Conservation (phyloP, 2,888 invertebrate species). For the Caenorhabditis sulstoni region DNA sequence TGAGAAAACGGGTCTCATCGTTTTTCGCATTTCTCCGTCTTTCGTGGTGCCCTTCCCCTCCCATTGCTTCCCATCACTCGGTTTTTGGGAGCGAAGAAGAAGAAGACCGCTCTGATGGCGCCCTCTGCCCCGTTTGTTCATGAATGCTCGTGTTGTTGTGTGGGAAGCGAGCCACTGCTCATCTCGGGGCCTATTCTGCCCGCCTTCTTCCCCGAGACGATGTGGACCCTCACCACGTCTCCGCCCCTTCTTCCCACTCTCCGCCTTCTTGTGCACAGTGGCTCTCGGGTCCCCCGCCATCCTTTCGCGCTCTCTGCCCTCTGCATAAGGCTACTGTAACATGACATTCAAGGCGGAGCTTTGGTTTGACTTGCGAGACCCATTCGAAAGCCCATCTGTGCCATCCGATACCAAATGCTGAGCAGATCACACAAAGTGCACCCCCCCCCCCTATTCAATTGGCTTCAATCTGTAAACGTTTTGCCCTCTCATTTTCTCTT, state of each 20-base stretch:
- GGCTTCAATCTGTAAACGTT: constrained; percentile 27
- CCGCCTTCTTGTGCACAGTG: constrained; percentile 5
- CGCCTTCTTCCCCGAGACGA: constrained; percentile 14
- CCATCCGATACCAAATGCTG: background rate
- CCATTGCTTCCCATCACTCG: constrained; percentile 1
- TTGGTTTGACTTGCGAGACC: constrained; percentile 16
- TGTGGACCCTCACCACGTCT: constrained; percentile 17
- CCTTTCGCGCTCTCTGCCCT: constrained; percentile 33
- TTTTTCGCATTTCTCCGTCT: constrained; percentile 6
- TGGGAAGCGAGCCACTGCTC: constrained; percentile 39
- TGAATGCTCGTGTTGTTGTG: constrained; percentile 14
- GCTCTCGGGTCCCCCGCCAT: constrained; percentile 18
- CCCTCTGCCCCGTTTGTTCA: constrained; percentile 22
- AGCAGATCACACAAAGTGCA: background rate
- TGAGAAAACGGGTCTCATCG: constrained; percentile 5
- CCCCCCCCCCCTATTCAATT: constrained; percentile 10
- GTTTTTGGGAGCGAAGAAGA: background rate
- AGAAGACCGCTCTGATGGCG: constrained; percentile 41
- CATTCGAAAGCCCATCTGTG: constrained; percentile 10
- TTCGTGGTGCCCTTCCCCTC: constrained; percentile 2
- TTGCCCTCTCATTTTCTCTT: constrained; percentile 2
- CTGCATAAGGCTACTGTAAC: constrained; percentile 47
- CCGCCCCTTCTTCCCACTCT: constrained; percentile 19
- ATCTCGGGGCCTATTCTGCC: constrained; percentile 46
- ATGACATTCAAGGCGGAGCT: constrained; percentile 43